phyloP scores from a whole-genome alignment of 2,888 invertebrate genomes.

The Nesidiocoris tenuis region DNA sequence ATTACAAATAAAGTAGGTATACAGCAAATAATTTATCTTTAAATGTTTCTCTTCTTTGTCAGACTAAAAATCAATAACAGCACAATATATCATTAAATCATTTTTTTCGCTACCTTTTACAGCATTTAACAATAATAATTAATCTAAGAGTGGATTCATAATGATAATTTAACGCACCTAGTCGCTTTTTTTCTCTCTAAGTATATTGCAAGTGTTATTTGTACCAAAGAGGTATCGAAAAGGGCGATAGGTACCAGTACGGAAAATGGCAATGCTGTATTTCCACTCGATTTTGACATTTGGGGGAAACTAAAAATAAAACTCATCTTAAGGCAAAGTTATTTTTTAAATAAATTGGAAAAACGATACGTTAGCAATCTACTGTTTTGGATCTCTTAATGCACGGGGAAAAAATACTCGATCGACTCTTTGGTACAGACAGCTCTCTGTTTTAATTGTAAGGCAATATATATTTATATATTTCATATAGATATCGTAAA shows the following conservation, averaged over 20 bases:
- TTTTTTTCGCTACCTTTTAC: conserved; percentile 45
- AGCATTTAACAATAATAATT: conserved; percentile 48
- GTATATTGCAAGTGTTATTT: conserved; percentile 40
- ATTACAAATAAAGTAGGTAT: conserved; percentile 47
- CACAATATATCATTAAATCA: conserved; percentile 48
- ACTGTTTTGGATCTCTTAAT: too few relatives aligned
- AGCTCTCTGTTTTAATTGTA: conserved; percentile 44
- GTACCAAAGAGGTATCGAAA: too few relatives aligned
- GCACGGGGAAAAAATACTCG: too few relatives aligned
- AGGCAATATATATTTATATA: conserved; percentile 46
- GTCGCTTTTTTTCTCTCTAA: conserved; percentile 46
- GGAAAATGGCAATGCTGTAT: too few relatives aligned
- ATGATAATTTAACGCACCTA: conserved; percentile 49
- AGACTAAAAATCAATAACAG: conserved; percentile 49
- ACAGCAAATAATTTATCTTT: conserved; percentile 44
- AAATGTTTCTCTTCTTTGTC: conserved; percentile 44
- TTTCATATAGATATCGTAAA: conserved; percentile 45
- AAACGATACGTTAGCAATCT: too few relatives aligned
- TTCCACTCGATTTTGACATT: not conserved
- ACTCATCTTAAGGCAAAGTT: too few relatives aligned
- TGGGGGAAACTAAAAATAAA: too few relatives aligned
- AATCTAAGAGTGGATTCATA: conserved; percentile 48
- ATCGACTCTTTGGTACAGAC: conserved; percentile 45
- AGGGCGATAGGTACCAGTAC: too few relatives aligned
- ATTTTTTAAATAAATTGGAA: too few relatives aligned